These are phyloP conservation scores for Odobenus rosmarus DNA, from an alignment of 2,113 vertebrate species.

Conservation along the genomic window DNA sequence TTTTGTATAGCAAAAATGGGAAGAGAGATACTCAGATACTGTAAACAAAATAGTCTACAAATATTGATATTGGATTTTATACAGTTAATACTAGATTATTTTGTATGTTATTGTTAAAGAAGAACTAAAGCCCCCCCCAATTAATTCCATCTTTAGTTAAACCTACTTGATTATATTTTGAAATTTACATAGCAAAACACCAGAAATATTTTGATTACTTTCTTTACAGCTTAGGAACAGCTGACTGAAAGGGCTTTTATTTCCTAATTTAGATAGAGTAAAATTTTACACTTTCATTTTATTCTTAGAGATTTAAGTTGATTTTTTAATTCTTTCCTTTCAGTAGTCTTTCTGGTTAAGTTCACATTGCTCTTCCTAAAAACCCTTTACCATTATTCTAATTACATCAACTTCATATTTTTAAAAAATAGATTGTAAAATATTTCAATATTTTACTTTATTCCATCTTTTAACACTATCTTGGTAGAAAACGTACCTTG, in stretches of 20 bases:
- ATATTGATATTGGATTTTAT: conserved; percentile 46
- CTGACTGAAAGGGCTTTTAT: conserved; percentile 32
- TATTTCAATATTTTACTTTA: conserved; percentile 21
- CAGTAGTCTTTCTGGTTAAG: not conserved
- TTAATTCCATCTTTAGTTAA: conserved; percentile 46
- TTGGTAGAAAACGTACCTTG: not conserved
- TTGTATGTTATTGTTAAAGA: conserved; percentile 39
- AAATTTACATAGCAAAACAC: conserved; percentile 11
- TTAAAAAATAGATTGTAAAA: conserved; percentile 49
- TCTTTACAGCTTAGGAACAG: not conserved
- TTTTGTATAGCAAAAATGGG: conserved; percentile 14
- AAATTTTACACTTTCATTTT: conserved; percentile 36
- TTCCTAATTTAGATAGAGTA: conserved; percentile 48
- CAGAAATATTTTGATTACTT: conserved; percentile 57
- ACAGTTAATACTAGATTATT: conserved; percentile 2
- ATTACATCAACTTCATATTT: conserved; percentile 25
- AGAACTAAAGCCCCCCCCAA: not conserved
- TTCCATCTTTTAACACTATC: not conserved
- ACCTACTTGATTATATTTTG: conserved; percentile 36
- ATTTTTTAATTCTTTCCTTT: conserved; percentile 3
- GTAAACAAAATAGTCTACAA: conserved; percentile 6
- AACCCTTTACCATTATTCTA: conserved; percentile 14
- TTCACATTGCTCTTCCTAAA: conserved; percentile 29
- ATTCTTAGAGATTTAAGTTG: conserved; percentile 59
- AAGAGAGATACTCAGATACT: conserved; percentile 4